Base-by-base conservation (phyloP, 2,888 invertebrate genomes). In the Odontomyia ornata region DNA sequence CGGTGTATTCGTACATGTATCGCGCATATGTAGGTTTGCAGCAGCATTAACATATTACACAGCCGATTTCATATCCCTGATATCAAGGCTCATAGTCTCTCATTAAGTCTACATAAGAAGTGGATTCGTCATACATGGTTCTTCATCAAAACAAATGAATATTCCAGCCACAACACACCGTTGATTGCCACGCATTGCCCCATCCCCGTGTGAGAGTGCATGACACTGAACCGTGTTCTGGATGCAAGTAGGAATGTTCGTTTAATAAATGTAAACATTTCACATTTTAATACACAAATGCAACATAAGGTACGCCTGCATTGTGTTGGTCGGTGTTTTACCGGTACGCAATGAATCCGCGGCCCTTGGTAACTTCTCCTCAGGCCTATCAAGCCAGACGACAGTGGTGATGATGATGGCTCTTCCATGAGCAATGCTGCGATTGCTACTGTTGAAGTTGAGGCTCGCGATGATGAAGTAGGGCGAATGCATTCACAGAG, bases 191-290 rank as follows among this genome's bases (percentile, higher is more conserved):
- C 52, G 52, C 52, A 52, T n/a, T 4, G n/a, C 52, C 52, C 52
- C 52, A 4, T 7, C 4, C 52, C 52, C 52, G n/a, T 4, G 5
- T 18, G 52, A 52, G n/a, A 52, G 52, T 13, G 18, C 52, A 52
- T 52, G 52, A 52, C 18, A 52, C 52, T 52, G 36, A 36, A 36
- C 9, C 36, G 36, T 36, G 36, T 36, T 36, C 36, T 36, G 36
- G 36, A 36, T 36, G 36, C 36, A 36, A 36, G 36, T 5, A 36
- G 9, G 36, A 36, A 36, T 64, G 64, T 64, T 64, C n/a, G 25
- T 30, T 64, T 64, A 64, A 64, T 64, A 25, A 64, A 64, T 64
- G 30, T 64, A 64, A 64, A 64, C 64, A 64, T 64, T 64, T 13
- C 30, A 60, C 30, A 64, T 64, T 11, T 11, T 60, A n/a, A 60